Evolutionary conservation across 2,888 invertebrate species (phyloP).

Genomic region (Liopterus haemorrhoidalis): DNA sequence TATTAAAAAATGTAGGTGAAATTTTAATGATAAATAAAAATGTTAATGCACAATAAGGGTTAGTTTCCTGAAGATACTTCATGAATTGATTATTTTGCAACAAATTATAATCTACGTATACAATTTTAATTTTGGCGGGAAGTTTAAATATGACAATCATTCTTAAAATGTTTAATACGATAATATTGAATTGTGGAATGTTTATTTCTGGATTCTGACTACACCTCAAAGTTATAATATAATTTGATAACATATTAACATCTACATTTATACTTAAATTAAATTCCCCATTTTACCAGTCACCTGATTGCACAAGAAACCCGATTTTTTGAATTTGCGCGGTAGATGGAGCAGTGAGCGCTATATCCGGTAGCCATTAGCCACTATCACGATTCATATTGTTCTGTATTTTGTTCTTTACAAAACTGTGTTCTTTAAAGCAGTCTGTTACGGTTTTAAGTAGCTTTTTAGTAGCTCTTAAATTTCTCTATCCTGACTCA

Average conservation of each 20-base stretch:
- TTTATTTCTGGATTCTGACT: constrained; percentile 18
- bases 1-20: too few species aligned
- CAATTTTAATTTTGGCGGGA: too few species aligned
- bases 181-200: too few species aligned
- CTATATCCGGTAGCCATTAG: constrained; percentile 3
- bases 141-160: too few species aligned
- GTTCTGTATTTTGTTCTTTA: constrained; percentile 19
- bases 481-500: too few species aligned
- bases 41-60: too few species aligned
- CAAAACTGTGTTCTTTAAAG: constrained; percentile 13
- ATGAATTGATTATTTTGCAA: too few species aligned
- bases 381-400: constrained; percentile 15
- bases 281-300: constrained; percentile 53
- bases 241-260: constrained; percentile 23
- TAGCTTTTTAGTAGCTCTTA: neutral
- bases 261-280: constrained; percentile 18
- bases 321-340: constrained; percentile 55
- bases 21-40: too few species aligned
- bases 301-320: constrained; percentile 81
- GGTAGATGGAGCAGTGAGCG: constrained; percentile 7
- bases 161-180: too few species aligned
- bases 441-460: constrained; percentile 18
- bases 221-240: constrained; percentile 18
- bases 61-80: too few species aligned
- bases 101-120: too few species aligned